A percentile compares a stretch with the other conserved stretches of the same genome.
These are phyloP conservation scores for Pterocles burchelli DNA, from an alignment of 2,113 vertebrate genomes.

Conservation along the genomic window DNA sequence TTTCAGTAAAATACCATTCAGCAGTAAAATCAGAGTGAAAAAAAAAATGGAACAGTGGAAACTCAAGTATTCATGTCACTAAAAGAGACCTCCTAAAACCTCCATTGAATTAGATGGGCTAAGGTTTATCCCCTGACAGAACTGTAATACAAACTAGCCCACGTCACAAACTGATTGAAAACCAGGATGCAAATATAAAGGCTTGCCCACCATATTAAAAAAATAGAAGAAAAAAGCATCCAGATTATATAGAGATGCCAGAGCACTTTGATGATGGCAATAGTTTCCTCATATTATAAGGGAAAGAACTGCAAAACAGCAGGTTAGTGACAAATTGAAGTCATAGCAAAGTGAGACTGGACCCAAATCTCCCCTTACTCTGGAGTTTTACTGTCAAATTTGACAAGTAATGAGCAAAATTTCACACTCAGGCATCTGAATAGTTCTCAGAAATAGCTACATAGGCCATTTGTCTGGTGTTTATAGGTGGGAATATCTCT, in stretches of 20 bases:
- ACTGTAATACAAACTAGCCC: neutral
- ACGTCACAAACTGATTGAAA: neutral
- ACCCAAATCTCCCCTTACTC: neutral
- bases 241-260: neutral
- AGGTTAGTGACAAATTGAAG: neutral
- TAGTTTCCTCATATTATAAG: neutral
- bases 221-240: neutral
- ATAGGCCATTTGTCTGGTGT: neutral
- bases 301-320: neutral
- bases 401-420: neutral
- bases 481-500: neutral
- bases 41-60: neutral
- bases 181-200: neutral
- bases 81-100: neutral
- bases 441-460: neutral
- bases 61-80: neutral
- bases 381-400: neutral
- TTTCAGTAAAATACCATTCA: neutral
- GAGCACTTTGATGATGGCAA: neutral
- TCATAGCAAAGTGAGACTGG: neutral
- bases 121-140: neutral
- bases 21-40: neutral
- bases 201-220: neutral
- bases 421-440: neutral
- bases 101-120: neutral